Evolutionary conservation across 2,888 invertebrate genomes (phyloP).

Genomic region (Cheilosia scutellata): DNA sequence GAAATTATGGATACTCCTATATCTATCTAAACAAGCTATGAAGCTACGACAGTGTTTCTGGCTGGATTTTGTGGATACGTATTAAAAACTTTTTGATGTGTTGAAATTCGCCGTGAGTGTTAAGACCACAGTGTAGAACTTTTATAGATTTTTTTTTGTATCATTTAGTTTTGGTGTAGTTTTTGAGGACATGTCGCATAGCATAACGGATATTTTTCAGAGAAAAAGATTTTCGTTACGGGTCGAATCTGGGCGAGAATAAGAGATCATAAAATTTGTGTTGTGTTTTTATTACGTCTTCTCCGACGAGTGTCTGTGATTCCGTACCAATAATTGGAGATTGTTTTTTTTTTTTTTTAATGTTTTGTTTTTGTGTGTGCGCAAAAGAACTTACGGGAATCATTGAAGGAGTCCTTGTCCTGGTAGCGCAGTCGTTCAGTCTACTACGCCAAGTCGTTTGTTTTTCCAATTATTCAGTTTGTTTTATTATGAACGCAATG

Average conservation of each 20-base stretch:
- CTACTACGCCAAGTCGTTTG: not conserved
- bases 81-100: conserved; percentile 3
- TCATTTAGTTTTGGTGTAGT: conserved; percentile 1
- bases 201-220: not conserved
- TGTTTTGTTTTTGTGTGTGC: conserved; percentile 16
- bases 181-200: not conserved
- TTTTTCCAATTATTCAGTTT: not conserved
- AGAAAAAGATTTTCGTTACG: not conserved
- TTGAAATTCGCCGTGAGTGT: conserved; percentile 17
- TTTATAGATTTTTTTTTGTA: conserved; percentile 4
- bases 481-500: conserved; percentile 5
- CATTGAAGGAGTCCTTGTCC: conserved; percentile 29
- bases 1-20: conserved; percentile 32
- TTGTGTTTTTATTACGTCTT: not conserved
- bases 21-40: conserved; percentile 14
- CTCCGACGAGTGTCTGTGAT: not conserved
- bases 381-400: conserved; percentile 6
- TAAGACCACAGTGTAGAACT: not conserved
- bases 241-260: not conserved
- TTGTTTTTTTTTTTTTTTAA: not conserved
- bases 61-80: conserved; percentile 8
- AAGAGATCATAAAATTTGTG: not conserved
- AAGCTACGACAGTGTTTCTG: not conserved
- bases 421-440: conserved; percentile 4
- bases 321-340: not conserved